phyloP scores from a whole-genome alignment of 1,140 invertebrate species.

The Drosophila carrolli region DNA sequence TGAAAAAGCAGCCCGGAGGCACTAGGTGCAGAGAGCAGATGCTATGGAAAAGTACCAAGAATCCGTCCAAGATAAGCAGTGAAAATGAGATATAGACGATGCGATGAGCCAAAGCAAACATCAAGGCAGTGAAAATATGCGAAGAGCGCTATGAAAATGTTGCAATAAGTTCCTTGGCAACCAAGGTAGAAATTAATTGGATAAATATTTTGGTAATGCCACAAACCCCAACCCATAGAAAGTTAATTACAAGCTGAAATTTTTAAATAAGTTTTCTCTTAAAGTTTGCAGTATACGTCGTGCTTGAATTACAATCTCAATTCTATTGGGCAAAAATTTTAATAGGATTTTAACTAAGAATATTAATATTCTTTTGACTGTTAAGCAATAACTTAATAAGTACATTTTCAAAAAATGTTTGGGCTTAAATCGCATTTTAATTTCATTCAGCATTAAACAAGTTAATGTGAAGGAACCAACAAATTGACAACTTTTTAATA shows the following conservation, averaged over 20 bases:
- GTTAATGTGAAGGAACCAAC: too few relatives aligned
- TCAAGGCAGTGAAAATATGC: constrained; percentile 56
- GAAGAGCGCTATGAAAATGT: constrained; percentile 61
- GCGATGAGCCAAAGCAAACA: constrained; percentile 57
- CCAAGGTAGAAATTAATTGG: constrained; percentile 75
- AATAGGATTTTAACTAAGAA: too few relatives aligned
- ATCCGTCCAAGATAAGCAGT: constrained; percentile 43
- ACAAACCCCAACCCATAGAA: constrained; percentile 32
- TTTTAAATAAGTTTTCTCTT: constrained; percentile 12
- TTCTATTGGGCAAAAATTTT: too few relatives aligned
- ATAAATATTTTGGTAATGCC: constrained; percentile 75
- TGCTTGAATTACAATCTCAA: constrained; percentile 1
- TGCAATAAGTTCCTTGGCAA: constrained; percentile 74
- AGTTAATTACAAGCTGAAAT: constrained; percentile 58
- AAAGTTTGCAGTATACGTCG: constrained; percentile 10
- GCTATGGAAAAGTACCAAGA: background rate
- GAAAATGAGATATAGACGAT: constrained; percentile 59
- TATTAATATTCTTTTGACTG: too few relatives aligned
- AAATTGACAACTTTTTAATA: too few relatives aligned
- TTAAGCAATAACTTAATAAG: too few relatives aligned
- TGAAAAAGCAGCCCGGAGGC: constrained; percentile 74
- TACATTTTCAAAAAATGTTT: too few relatives aligned
- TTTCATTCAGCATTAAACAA: too few relatives aligned
- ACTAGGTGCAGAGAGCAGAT: constrained; percentile 32
- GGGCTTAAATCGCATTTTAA: too few relatives aligned